Base-by-base conservation (phyloP, 2,888 invertebrate species). In the Argynnis bischoffii region DNA sequence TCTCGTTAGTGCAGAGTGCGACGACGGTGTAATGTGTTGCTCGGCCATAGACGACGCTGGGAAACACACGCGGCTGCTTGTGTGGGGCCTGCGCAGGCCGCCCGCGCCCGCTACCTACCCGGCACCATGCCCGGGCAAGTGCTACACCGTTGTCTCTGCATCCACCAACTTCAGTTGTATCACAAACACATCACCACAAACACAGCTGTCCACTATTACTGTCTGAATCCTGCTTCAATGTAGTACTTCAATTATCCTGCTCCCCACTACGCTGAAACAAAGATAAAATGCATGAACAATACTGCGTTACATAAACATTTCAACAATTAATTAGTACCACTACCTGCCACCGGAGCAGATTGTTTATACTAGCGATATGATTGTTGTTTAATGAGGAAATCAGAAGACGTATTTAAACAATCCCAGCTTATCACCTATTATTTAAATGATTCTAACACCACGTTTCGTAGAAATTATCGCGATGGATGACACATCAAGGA, bases 21-120 rank as follows among this genome's bases (percentile, higher is more conserved):
- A 94, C 93, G 91, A 94, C 94, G 95, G 94, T 94, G 94, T 94
- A 94, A 94, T 95, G 95, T 95, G 95, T 95, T 96, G 96, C 95
- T 96, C 96, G 96, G 96, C 96, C 96, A 96, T 96, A 97, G 96
- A 96, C 96, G 95, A 95, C 95, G 95, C 95, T 95, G 92, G 95
- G 94, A 94, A 93, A 94, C 94, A 94, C 95, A 85, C 91, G 90
- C 90, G 89, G 87, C 88, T 89, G 90, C 91, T 90, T 87, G 86
- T 90, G 88, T 86, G 91, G 89, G 92, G 92, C 91, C 90, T 90
- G 92, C 91, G 91, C 89, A 89, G 90, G 92, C 92, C 90, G 85
- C 91, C 92, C 90, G 91, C 90, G 92, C 92, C 89, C 90, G 92
- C 93, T 92, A 92, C 92, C 92, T 92, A 88, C 89, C 92, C 87